Conservation (phyloP, 1,140 invertebrate genomes). For the Magallana angulata region DNA sequence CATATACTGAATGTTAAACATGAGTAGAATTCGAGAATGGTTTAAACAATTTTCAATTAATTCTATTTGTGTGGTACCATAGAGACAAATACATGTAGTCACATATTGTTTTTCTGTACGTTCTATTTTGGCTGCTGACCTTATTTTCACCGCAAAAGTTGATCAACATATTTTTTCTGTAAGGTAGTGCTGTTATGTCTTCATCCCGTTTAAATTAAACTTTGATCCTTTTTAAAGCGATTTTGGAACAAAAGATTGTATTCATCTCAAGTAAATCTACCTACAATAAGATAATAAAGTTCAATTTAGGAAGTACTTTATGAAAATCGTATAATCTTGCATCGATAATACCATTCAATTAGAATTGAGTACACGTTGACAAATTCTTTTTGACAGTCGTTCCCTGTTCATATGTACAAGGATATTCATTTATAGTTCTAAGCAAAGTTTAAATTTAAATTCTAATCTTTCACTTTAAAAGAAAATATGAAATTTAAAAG, state of each 20-base stretch:
- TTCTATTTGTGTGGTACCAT: too few species aligned
- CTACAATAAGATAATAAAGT: constrained; percentile 2
- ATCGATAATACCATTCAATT: constrained; percentile 27
- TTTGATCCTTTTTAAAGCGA: constrained; percentile 27
- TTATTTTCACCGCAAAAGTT: constrained; percentile 6
- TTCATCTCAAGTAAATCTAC: constrained; percentile 5
- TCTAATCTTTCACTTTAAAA: too few species aligned
- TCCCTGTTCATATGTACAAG: too few species aligned
- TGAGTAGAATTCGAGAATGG: too few species aligned
- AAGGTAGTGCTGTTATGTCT: neutral
- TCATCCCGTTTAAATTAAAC: constrained; percentile 31
- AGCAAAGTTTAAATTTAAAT: too few species aligned
- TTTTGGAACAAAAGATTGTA: neutral
- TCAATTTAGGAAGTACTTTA: constrained; percentile 21
- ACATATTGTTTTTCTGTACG: neutral
- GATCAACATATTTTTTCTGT: neutral
- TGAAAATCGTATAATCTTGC: constrained; percentile 21
- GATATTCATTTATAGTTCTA: too few species aligned
- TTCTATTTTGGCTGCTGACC: neutral
- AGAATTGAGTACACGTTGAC: neutral
- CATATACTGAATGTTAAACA: too few species aligned
- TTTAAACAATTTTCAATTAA: too few species aligned
- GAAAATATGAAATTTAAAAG: too few species aligned
- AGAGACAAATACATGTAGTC: neutral
- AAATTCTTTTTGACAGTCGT: too few species aligned